A percentile compares a stretch with the other conserved stretches of the same genome.
These are phyloP conservation scores for Chaenocephalus aceratus DNA, from an alignment of 2,113 vertebrate species.

Conservation along the genomic window DNA sequence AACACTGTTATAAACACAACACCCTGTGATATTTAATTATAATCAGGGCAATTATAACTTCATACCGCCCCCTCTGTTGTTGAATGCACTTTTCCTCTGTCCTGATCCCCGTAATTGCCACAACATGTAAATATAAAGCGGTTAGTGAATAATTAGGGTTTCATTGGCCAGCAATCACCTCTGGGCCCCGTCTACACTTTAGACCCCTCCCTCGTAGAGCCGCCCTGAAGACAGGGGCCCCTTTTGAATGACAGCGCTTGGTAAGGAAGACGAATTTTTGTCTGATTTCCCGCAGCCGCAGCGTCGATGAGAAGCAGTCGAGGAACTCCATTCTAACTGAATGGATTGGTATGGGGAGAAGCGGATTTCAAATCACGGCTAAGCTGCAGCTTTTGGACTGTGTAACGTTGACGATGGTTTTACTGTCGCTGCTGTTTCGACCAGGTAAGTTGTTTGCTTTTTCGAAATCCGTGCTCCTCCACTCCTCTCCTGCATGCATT, in stretches of 20 bases:
- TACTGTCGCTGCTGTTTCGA: constrained; percentile 83
- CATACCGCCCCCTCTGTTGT: constrained; percentile 30
- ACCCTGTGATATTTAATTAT: constrained; percentile 10
- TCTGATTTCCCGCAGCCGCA: constrained; percentile 83
- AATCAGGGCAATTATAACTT: constrained; percentile 41
- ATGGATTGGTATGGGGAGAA: constrained; percentile 90
- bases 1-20: constrained; percentile 13
- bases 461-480: constrained; percentile 49
- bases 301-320: constrained; percentile 82
- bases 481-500: constrained; percentile 42
- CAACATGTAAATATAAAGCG: constrained; percentile 71
- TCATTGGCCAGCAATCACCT: constrained; percentile 75
- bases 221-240: constrained; percentile 77
- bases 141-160: constrained; percentile 71
- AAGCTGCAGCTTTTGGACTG: constrained; percentile 86
- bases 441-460: constrained; percentile 77
- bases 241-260: constrained; percentile 82
- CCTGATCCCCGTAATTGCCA: constrained; percentile 61
- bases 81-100: constrained; percentile 49
- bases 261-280: constrained; percentile 78
- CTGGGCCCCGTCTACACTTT: constrained; percentile 54
- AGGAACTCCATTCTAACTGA: constrained; percentile 85
- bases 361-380: constrained; percentile 86
- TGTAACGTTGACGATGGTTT: constrained; percentile 82
- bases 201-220: constrained; percentile 77